A percentile compares a stretch with the other conserved stretches of the same genome.
phyloP scores from a whole-genome alignment of 1,140 invertebrate genomes.

The Eriosoma lanigerum region DNA sequence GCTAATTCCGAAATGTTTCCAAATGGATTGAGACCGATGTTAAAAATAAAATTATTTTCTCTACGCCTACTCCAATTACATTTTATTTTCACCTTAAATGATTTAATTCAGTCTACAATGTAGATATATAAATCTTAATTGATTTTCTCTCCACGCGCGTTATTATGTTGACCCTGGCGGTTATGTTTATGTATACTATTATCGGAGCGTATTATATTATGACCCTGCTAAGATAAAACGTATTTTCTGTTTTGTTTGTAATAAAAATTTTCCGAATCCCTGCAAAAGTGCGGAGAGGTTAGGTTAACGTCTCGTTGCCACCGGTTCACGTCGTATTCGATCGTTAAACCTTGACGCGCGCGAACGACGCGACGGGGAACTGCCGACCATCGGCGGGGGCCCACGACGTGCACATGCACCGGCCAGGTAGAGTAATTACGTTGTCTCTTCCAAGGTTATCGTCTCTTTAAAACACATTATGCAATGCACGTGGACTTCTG shows the following conservation, averaged over 20 bases:
- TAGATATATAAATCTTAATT: too few relatives aligned
- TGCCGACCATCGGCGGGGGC: background rate
- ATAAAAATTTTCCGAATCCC: background rate
- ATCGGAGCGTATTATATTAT: background rate
- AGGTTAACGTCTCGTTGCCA: background rate
- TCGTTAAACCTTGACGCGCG: background rate
- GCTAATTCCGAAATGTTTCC: too few relatives aligned
- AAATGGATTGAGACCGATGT: too few relatives aligned
- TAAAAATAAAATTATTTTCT: too few relatives aligned
- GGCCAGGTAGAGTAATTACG: constrained; percentile 24
- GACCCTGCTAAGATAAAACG: background rate
- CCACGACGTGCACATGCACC: background rate
- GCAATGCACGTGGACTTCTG: background rate
- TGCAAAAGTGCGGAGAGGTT: too few relatives aligned
- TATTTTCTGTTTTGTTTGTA: background rate
- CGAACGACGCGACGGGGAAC: background rate
- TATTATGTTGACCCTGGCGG: background rate
- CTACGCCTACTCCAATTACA: too few relatives aligned
- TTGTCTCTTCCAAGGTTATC: constrained; percentile 13
- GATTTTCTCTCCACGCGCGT: background rate
- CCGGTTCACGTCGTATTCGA: background rate
- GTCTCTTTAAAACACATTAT: background rate
- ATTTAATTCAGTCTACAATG: too few relatives aligned
- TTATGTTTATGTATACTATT: background rate
- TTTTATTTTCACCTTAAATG: too few relatives aligned